Conservation (phyloP, 2,888 invertebrate species). For the Calameuta filiformis region DNA sequence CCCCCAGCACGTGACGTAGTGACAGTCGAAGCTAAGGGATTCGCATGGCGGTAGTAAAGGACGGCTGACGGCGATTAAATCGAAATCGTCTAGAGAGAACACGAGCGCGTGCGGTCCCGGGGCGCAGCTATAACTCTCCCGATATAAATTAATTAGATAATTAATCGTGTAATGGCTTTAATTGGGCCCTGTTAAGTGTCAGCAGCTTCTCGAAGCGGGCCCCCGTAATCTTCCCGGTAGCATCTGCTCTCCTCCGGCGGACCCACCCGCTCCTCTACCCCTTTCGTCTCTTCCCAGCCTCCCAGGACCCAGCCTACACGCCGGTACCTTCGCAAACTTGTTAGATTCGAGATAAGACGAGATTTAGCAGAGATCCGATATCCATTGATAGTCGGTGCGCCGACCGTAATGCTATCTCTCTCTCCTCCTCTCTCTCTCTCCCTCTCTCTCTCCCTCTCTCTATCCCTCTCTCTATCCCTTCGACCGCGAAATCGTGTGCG, state of each 20-base stretch:
- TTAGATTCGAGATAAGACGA: slow-evolving; percentile 61
- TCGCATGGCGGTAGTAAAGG: too few species aligned
- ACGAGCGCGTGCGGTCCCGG: not conserved
- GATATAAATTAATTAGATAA: slow-evolving; percentile 65
- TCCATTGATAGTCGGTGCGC: slow-evolving; percentile 48
- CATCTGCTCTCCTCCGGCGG: slow-evolving; percentile 32
- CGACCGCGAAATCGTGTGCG: not conserved
- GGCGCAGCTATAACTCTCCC: not conserved
- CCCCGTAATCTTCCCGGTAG: slow-evolving; percentile 42
- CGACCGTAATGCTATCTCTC: slow-evolving; percentile 32
- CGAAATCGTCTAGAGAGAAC: not conserved
- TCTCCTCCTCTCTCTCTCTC: not conserved
- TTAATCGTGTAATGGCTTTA: slow-evolving; percentile 65
- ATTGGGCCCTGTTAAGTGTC: slow-evolving; percentile 65
- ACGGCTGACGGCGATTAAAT: not conserved
- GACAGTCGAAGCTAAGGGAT: too few species aligned
- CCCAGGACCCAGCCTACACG: slow-evolving; percentile 1
- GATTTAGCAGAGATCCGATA: slow-evolving; percentile 65
- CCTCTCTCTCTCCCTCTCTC: slow-evolving; percentile 1
- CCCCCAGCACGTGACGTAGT: too few species aligned
- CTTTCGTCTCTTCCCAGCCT: slow-evolving; percentile 24
- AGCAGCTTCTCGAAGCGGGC: slow-evolving; percentile 28
- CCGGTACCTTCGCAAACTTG: slow-evolving; percentile 51
- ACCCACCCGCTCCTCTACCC: slow-evolving; percentile 2
- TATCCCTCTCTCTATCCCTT: slow-evolving; percentile 14